A percentile compares a stretch with the other conserved stretches of the same genome.
phyloP scores from a whole-genome alignment of 2,888 invertebrate genomes.

The Imbricaverruca yamaguchii region DNA sequence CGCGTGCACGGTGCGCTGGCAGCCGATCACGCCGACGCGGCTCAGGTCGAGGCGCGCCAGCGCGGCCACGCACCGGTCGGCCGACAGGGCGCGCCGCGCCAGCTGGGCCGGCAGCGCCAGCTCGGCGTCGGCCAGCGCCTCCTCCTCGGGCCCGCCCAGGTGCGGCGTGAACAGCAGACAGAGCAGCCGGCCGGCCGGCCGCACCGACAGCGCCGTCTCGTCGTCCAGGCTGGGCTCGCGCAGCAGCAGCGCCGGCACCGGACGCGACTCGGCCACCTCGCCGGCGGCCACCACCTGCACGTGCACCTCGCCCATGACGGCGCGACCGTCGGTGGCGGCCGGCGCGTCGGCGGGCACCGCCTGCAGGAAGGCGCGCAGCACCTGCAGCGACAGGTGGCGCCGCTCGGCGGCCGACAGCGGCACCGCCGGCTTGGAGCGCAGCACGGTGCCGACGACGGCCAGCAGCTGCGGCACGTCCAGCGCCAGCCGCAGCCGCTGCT shows the following conservation, averaged over 20 bases:
- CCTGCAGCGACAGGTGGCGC: slow-evolving; percentile 10
- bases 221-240: no score
- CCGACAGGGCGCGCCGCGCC: not conserved
- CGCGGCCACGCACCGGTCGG: not conserved
- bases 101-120: not conserved
- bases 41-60: not conserved
- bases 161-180: slow-evolving; percentile 4
- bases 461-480: slow-evolving; percentile 11
- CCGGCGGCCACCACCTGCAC: not conserved
- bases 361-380: slow-evolving; percentile 9
- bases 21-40: not conserved
- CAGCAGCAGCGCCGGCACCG: not conserved
- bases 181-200: not conserved
- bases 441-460: not conserved
- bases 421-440: not conserved
- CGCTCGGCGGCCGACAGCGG: not conserved
- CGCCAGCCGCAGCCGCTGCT: not conserved
- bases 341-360: not conserved
- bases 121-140: not conserved
- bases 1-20: not conserved
- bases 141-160: not conserved
- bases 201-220: not conserved
- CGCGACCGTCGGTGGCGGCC: not conserved
- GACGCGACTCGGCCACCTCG: not conserved
- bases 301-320: not conserved